Base-by-base conservation (phyloP, 2,888 invertebrate genomes). In the Eupeodes latifasciatus region DNA sequence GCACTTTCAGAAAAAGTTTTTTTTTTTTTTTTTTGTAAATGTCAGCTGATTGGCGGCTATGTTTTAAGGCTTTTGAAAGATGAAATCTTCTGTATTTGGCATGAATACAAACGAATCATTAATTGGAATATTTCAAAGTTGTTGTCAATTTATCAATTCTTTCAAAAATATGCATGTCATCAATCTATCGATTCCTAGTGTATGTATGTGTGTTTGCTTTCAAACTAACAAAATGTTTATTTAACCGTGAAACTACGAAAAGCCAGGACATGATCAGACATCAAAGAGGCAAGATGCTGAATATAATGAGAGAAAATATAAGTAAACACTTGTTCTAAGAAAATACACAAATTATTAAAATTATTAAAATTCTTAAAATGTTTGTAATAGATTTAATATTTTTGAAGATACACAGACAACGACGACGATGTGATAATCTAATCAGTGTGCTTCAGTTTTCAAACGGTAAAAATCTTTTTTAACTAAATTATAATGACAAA, bases 161-260 rank as follows among this genome's bases (percentile, higher is more conserved):
- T 16, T 11, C 0, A 62, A 16, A 62, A 16, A 40, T 27, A 27
- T 27, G 3, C 2, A 27, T 27, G n/a, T 16, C 2, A 11, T 16
- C 34, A 62, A 62, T 62, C 62, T 36, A 36, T 11, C 5, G 16
- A 62, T 3, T 0, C 40, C 6, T 5, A 62, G 62, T 62, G 62
- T 62, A 61, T 36, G 12, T 14, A 61, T 36, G 12, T 14, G 7
- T 6, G n/a, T 36, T 49, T 19, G 5, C 36, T 19, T 10, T 12
- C 34, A 34, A 64, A 27, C 47, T n/a, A 55, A n/a, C 36, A 44
- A 9, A 64, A 71, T 47, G 36, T 55, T 75, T 81, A 40, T 59
- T 75, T 81, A 75, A 66, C 74, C 71, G 34, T 78, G 69, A 78
- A 78, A 64, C 49, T 49, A 55, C 49, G 81, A 76, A 47, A 40